These are phyloP conservation scores for Eupeodes luniger DNA, from an alignment of 2,888 invertebrate genomes.

Conservation along the genomic window DNA sequence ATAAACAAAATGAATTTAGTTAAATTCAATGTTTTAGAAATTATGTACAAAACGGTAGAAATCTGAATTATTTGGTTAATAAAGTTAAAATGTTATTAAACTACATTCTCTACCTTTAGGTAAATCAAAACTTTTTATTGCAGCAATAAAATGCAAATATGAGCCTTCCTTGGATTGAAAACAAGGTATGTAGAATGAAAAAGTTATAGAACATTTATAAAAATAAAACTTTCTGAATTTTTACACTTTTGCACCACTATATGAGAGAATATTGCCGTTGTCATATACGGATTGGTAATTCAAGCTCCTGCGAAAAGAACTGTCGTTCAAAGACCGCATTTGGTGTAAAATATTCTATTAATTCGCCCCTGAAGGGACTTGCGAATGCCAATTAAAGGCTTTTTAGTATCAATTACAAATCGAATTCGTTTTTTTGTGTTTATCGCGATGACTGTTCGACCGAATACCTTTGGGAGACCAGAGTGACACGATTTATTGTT, in stretches of 20 bases:
- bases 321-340: constrained; percentile 68
- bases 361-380: constrained; percentile 73
- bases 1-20: too few relatives aligned
- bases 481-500: constrained; percentile 60
- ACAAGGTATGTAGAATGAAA: too few relatives aligned
- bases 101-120: too few relatives aligned
- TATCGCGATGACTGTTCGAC: constrained; percentile 39
- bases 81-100: too few relatives aligned
- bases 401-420: constrained; percentile 84
- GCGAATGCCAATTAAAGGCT: constrained; percentile 84
- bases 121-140: too few relatives aligned
- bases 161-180: too few relatives aligned
- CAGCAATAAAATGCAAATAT: too few relatives aligned
- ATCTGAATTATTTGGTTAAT: too few relatives aligned
- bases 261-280: constrained; percentile 47
- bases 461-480: constrained; percentile 58
- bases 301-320: constrained; percentile 33
- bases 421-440: constrained; percentile 80
- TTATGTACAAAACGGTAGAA: too few relatives aligned
- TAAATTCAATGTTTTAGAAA: too few relatives aligned
- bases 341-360: constrained; percentile 77
- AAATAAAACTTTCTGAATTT: too few relatives aligned
- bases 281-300: constrained; percentile 16
- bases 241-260: background rate
- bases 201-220: too few relatives aligned